These are phyloP conservation scores for Plagodis dolabraria DNA, from an alignment of 2,888 invertebrate genomes.

Conservation along the genomic window DNA sequence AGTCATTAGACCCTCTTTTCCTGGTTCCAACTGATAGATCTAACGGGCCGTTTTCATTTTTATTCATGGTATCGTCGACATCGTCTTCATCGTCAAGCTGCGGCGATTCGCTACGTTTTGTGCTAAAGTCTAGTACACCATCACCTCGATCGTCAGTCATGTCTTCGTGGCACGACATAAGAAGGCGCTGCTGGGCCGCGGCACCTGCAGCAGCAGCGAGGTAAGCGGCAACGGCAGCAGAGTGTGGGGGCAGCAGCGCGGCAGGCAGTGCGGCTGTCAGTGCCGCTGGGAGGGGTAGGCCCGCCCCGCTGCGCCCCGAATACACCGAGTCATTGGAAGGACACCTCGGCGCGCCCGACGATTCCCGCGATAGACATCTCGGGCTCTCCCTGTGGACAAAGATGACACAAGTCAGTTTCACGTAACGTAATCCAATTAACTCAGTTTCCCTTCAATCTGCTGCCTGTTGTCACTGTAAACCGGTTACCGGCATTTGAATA, in stretches of 20 bases:
- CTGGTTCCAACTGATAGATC: conserved; percentile 92
- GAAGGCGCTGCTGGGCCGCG: conserved; percentile 90
- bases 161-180: conserved; percentile 91
- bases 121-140: conserved; percentile 92
- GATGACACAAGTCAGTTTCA: conserved; percentile 52
- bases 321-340: conserved; percentile 91
- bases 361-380: conserved; percentile 93
- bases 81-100: conserved; percentile 81
- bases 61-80: conserved; percentile 89
- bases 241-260: conserved; percentile 91
- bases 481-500: conserved; percentile 57
- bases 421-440: conserved; percentile 48
- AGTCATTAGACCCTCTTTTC: conserved; percentile 88
- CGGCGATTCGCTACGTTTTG: conserved; percentile 86
- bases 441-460: conserved; percentile 31
- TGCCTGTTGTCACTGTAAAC: conserved; percentile 42
- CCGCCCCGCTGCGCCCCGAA: conserved; percentile 86
- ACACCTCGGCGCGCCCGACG: conserved; percentile 89
- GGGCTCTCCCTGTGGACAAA: conserved; percentile 92
- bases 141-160: conserved; percentile 86
- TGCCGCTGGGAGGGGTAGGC: conserved; percentile 82
- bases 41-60: conserved; percentile 89
- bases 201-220: conserved; percentile 90
- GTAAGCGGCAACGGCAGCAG: conserved; percentile 93
- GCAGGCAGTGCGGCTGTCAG: conserved; percentile 88